These are phyloP conservation scores for Gadopsis marmoratus DNA, from an alignment of 2,797 vertebrate species.

Conservation along the genomic window DNA sequence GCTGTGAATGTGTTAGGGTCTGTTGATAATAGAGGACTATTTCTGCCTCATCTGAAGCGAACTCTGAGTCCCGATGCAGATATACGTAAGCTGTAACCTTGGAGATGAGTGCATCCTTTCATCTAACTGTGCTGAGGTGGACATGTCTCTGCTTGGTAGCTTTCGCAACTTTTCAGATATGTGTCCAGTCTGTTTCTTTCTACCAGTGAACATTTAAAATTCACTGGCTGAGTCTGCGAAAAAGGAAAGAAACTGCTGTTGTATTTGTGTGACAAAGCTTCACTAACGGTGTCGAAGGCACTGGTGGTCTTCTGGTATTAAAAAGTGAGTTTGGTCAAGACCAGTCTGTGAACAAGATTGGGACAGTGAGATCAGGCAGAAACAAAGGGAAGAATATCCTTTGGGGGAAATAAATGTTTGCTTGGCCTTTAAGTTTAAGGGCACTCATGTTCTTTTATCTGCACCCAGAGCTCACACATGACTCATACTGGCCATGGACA, in stretches of 20 bases:
- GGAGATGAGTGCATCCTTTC: neutral
- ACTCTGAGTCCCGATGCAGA: constrained; percentile 6
- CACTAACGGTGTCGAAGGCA: constrained; percentile 9
- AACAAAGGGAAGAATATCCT: neutral
- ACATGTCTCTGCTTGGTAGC: constrained; percentile 35
- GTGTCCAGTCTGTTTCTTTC: constrained; percentile 28
- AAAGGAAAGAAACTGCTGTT: constrained; percentile 13
- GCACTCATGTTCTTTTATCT: neutral
- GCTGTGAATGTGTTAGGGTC: neutral
- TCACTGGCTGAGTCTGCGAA: constrained; percentile 3
- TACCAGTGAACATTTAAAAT: constrained; percentile 18
- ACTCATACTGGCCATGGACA: neutral
- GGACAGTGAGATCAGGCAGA: neutral
- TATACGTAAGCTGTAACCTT: constrained; percentile 5
- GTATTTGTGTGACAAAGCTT: constrained; percentile 20
- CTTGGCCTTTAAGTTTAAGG: constrained; percentile 7
- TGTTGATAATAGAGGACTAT: constrained; percentile 15
- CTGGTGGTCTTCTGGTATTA: neutral
- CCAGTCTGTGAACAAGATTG: neutral
- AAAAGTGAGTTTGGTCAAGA: constrained; percentile 7
- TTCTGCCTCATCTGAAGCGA: constrained; percentile 5
- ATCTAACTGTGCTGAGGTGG: neutral
- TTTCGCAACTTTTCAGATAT: constrained; percentile 25
- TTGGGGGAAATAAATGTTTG: constrained; percentile 7
- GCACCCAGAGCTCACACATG: neutral